Evolutionary conservation across 2,888 invertebrate genomes (phyloP).

Genomic region (Peribatodes rhomboidaria): DNA sequence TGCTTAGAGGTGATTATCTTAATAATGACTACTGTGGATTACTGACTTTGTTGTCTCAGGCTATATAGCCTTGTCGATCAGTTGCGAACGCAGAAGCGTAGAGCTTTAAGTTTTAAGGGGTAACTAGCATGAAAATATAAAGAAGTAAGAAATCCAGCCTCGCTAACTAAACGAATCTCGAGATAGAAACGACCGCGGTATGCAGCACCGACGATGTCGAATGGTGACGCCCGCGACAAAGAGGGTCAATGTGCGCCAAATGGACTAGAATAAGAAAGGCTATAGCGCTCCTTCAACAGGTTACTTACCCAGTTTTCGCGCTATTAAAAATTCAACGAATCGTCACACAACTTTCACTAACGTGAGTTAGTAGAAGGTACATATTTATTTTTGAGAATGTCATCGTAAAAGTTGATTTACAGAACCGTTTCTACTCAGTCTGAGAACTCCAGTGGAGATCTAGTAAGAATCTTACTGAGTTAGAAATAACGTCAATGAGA

Average conservation of each 20-base stretch:
- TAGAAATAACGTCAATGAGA: constrained; percentile 36
- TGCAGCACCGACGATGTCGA: constrained; percentile 52
- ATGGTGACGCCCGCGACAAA: constrained; percentile 56
- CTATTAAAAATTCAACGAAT: constrained; percentile 83
- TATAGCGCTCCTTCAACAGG: constrained; percentile 74
- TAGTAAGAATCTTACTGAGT: constrained; percentile 10
- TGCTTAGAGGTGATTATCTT: background rate
- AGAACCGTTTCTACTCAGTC: constrained; percentile 12
- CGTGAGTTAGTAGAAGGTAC: constrained; percentile 53
- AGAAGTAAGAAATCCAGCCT: constrained; percentile 19
- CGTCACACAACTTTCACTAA: constrained; percentile 83
- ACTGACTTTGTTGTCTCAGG: no score
- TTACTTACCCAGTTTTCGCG: constrained; percentile 80
- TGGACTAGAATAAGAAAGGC: constrained; percentile 80
- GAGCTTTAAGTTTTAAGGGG: no score
- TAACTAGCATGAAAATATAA: background rate
- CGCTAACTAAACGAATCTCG: constrained; percentile 13
- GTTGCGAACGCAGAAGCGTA: no score
- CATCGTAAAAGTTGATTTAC: constrained; percentile 49
- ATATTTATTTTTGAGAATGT: constrained; percentile 56
- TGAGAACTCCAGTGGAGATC: constrained; percentile 10
- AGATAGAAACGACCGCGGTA: constrained; percentile 35
- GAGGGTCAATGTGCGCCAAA: constrained; percentile 75
- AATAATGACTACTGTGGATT: no score
- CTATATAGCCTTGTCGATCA: no score